These are phyloP conservation scores for Aporophyla nigra DNA, from an alignment of 2,888 invertebrate genomes.

Conservation along the genomic window DNA sequence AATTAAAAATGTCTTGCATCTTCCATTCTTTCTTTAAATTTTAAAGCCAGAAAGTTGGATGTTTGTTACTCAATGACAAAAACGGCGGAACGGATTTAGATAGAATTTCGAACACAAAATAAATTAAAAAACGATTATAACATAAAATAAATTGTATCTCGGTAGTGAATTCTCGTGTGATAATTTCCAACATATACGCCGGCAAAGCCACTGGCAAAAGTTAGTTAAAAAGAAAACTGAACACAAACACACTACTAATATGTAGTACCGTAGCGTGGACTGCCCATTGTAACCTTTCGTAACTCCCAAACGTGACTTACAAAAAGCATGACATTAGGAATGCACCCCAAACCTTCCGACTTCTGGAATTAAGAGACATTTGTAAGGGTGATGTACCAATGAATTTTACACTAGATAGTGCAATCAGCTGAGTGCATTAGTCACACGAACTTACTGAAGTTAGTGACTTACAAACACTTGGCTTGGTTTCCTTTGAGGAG, in stretches of 20 bases:
- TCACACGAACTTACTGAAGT: slow-evolving; percentile 38
- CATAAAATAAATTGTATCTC: no score
- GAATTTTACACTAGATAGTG: slow-evolving; percentile 76
- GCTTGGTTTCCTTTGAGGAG: slow-evolving; percentile 16
- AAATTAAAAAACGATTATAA: no score
- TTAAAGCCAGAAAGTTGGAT: no score
- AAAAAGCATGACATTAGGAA: slow-evolving; percentile 75
- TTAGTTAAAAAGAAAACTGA: neutral
- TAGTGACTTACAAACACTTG: slow-evolving; percentile 33
- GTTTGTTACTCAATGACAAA: no score
- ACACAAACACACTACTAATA: neutral
- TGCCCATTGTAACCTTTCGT: slow-evolving; percentile 37
- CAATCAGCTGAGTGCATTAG: slow-evolving; percentile 82
- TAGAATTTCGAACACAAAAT: no score
- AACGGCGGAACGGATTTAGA: no score
- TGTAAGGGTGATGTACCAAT: slow-evolving; percentile 73
- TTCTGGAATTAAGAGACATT: slow-evolving; percentile 80
- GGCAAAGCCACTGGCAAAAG: no score
- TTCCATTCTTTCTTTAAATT: neutral
- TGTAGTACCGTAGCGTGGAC: neutral
- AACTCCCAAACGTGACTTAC: slow-evolving; percentile 55
- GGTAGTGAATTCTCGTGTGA: no score
- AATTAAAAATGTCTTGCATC: neutral
- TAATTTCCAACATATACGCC: no score
- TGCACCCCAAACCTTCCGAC: slow-evolving; percentile 80